These are phyloP conservation scores for Epiblema foenella DNA, from an alignment of 2,888 invertebrate species.

Conservation along the genomic window DNA sequence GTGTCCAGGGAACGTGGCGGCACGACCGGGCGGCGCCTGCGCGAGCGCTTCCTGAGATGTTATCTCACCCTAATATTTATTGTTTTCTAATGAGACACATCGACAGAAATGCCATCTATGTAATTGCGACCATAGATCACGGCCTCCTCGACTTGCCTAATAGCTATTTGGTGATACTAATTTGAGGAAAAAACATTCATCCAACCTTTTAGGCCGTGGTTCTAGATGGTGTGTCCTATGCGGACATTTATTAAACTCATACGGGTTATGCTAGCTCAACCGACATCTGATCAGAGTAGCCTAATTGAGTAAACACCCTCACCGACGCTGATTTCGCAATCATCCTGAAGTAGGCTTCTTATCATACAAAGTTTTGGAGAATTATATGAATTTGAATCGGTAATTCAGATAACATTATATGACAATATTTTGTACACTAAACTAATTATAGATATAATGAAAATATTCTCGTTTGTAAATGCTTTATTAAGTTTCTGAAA, in stretches of 20 bases:
- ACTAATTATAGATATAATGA: no score
- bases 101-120: slow-evolving; percentile 31
- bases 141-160: not conserved
- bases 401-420: no score
- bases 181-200: not conserved
- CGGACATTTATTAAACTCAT: not conserved
- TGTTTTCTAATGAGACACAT: slow-evolving; percentile 42
- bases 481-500: no score
- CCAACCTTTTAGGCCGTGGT: not conserved
- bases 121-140: slow-evolving; percentile 33
- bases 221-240: not conserved
- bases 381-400: no score
- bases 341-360: no score
- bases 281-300: not conserved
- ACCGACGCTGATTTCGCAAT: not conserved
- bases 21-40: slow-evolving; percentile 27
- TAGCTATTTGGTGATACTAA: slow-evolving; percentile 1
- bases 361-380: no score
- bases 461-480: no score
- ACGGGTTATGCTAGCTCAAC: not conserved
- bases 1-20: slow-evolving; percentile 20
- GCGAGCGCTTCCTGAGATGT: slow-evolving; percentile 37
- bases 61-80: slow-evolving; percentile 39
- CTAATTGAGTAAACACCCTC: not conserved
- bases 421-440: no score